Evolutionary conservation across 2,113 vertebrate species (phyloP).

Genomic region (Heteronetta atricapilla): DNA sequence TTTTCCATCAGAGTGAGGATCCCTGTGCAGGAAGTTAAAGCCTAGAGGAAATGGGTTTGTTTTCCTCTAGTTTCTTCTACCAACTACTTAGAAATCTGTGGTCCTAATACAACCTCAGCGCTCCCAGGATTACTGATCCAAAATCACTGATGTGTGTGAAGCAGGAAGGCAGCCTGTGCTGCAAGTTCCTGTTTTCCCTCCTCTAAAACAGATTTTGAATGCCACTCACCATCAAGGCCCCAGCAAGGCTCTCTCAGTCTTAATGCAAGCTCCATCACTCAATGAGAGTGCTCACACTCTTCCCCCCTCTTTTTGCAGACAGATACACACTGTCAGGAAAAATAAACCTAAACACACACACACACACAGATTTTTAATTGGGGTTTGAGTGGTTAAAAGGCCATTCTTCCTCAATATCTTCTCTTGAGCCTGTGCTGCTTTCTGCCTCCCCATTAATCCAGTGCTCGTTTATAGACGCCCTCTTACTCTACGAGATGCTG

Average conservation of each 20-base stretch:
- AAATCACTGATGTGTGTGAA: fast-evolving
- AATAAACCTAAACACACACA: too few species aligned
- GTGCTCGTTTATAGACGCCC: background rate
- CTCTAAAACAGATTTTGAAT: background rate
- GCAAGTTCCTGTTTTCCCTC: background rate
- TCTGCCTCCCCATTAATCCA: background rate
- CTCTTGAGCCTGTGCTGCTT: background rate
- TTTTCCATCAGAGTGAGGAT: background rate
- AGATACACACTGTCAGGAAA: background rate
- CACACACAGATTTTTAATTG: background rate
- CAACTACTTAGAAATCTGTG: fast-evolving
- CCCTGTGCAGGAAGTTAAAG: background rate
- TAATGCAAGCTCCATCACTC: background rate
- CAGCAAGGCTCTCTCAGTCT: background rate
- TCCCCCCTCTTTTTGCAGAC: background rate
- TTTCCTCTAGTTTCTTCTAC: background rate
- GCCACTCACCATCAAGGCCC: background rate
- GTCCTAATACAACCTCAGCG: fast-evolving
- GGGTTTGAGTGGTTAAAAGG: background rate
- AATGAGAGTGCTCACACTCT: fast-evolving
- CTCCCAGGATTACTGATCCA: background rate
- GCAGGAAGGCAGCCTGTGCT: background rate
- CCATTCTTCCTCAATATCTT: background rate
- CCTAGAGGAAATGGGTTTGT: background rate
- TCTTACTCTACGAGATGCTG: background rate